These are phyloP conservation scores for Python bivittatus DNA, from an alignment of 2,113 vertebrate genomes.

Conservation along the genomic window DNA sequence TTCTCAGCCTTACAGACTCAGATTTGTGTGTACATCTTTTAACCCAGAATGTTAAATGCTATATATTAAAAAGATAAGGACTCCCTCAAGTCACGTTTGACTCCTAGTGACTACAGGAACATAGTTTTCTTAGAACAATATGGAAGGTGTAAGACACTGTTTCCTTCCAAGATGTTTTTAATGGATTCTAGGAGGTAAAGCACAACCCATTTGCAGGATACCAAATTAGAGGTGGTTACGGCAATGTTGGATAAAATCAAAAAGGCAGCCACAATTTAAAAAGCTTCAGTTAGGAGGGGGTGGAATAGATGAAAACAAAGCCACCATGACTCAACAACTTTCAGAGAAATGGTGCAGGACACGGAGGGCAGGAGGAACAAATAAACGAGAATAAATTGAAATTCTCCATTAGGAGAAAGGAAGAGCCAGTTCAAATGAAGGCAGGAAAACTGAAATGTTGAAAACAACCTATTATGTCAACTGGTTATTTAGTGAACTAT, in stretches of 20 bases:
- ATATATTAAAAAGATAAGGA: neutral
- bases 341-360: neutral
- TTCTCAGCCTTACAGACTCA: neutral
- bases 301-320: neutral
- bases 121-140: neutral
- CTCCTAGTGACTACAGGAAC: neutral
- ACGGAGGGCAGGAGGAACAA: neutral
- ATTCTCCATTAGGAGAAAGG: conserved; percentile 2
- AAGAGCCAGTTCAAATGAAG: neutral
- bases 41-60: neutral
- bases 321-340: neutral
- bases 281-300: neutral
- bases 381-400: conserved; percentile 2
- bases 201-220: neutral
- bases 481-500: conserved; percentile 8
- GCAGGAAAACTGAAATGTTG: neutral
- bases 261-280: neutral
- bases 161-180: neutral
- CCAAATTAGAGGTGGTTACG: neutral
- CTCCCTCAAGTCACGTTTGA: neutral
- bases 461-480: conserved; percentile 10
- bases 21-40: neutral
- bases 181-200: neutral
- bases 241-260: neutral
- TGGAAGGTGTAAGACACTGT: neutral